Conservation (phyloP, 2,797 vertebrate genomes). For the Malacoraja senta region DNA sequence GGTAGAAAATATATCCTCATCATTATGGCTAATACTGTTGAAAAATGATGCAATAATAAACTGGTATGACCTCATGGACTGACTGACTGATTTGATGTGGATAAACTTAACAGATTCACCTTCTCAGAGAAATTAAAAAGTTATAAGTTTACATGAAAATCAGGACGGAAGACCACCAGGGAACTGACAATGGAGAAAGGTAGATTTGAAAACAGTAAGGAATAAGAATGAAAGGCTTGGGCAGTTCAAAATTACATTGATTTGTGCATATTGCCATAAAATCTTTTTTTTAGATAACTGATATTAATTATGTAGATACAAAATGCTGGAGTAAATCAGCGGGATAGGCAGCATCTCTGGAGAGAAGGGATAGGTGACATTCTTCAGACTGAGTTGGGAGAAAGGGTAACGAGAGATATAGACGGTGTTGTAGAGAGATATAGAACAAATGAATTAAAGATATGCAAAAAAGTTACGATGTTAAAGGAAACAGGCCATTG, state of each 20-base stretch:
- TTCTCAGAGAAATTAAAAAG: slow-evolving; percentile 24
- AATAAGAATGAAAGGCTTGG: slow-evolving; percentile 17
- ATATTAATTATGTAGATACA: no score
- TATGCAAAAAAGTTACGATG: no score
- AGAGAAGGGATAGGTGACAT: no score
- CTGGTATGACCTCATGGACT: slow-evolving; percentile 33
- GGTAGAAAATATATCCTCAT: slow-evolving; percentile 16
- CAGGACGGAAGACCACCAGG: neutral
- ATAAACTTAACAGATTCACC: slow-evolving; percentile 12
- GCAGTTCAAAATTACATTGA: neutral
- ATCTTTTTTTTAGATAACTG: neutral
- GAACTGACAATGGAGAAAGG: slow-evolving; percentile 35
- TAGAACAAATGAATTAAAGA: no score
- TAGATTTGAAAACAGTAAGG: slow-evolving; percentile 9
- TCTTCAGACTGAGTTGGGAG: no score
- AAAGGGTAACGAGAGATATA: no score
- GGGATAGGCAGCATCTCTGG: no score
- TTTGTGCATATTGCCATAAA: slow-evolving; percentile 9
- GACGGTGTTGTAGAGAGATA: no score
- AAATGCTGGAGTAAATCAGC: no score
- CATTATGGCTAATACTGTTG: slow-evolving; percentile 8
- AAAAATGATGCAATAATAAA: slow-evolving; percentile 38
- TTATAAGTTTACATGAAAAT: slow-evolving; percentile 8
- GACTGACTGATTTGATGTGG: slow-evolving; percentile 7
- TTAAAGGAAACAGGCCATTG: no score